These are phyloP conservation scores for Megaleporinus macrocephalus DNA, from an alignment of 2,113 vertebrate genomes.

Conservation along the genomic window DNA sequence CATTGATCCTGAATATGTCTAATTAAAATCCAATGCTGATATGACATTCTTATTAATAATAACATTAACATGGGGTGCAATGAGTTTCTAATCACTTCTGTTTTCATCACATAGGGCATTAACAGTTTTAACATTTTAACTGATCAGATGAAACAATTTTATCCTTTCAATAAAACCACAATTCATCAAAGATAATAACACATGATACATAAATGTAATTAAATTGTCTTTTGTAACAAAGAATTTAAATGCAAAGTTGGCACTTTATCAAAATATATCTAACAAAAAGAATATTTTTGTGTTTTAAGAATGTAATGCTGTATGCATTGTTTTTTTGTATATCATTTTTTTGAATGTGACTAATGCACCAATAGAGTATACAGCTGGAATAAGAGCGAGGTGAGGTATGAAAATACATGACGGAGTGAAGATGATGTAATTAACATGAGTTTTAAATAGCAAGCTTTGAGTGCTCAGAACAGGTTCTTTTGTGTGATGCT, in stretches of 20 bases:
- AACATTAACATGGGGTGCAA: not conserved
- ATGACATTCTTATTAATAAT: not conserved
- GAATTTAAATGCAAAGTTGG: conserved; percentile 49
- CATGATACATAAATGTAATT: not conserved
- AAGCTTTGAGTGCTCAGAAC: conserved; percentile 24
- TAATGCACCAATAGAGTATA: not conserved
- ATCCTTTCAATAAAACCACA: not conserved
- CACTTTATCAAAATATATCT: conserved; percentile 53
- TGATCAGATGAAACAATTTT: not conserved
- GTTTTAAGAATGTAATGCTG: not conserved
- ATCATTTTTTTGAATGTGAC: not conserved
- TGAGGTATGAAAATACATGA: conserved; percentile 23
- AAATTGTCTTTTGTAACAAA: conserved; percentile 7
- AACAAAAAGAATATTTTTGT: conserved; percentile 11
- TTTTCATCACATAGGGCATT: conserved; percentile 20
- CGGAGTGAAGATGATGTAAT: conserved; percentile 27
- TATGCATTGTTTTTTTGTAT: not conserved
- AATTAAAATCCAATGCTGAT: conserved; percentile 33
- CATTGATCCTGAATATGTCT: conserved; percentile 38
- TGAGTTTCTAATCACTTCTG: not conserved
- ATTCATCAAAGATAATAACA: conserved; percentile 14
- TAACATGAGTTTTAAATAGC: conserved; percentile 50
- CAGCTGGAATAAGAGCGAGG: conserved; percentile 1
- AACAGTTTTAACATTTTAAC: conserved; percentile 1
- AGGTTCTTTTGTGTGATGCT: conserved; percentile 31